Percentiles rank a stretch among this genome's conserved stretches.
Evolutionary conservation across 2,113 vertebrate species (phyloP).

Genomic region (Puntigrus tetrazona): DNA sequence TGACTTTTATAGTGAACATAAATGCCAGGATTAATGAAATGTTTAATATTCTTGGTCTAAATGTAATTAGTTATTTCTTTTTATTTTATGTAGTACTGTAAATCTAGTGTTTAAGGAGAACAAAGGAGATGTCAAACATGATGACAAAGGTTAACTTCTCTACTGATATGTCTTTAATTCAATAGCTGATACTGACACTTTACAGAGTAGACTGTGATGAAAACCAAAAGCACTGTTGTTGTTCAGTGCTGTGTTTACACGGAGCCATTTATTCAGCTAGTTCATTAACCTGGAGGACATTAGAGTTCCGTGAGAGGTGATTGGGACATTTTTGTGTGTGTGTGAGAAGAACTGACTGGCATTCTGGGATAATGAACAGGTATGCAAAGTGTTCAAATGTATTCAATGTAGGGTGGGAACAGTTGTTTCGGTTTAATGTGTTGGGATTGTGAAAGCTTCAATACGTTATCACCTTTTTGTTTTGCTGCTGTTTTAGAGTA

Average conservation of each 20-base stretch:
- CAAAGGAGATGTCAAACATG: neutral
- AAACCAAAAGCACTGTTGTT: neutral
- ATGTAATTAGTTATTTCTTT: neutral
- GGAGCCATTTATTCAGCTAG: constrained; percentile 48
- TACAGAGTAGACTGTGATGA: neutral
- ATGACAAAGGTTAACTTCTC: neutral
- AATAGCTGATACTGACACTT: constrained; percentile 13
- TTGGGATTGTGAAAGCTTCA: neutral
- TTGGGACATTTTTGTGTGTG: constrained; percentile 43
- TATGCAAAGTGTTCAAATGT: constrained; percentile 63
- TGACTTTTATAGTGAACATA: neutral
- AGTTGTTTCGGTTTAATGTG: neutral
- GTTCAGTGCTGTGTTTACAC: constrained; percentile 39
- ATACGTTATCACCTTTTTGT: neutral
- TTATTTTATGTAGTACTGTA: neutral
- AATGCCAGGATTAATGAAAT: neutral
- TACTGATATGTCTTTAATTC: neutral
- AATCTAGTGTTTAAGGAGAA: neutral
- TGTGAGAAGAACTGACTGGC: constrained; percentile 23
- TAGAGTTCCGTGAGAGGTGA: constrained; percentile 40
- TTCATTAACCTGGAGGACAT: constrained; percentile 73
- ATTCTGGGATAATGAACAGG: constrained; percentile 52
- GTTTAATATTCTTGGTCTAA: neutral
- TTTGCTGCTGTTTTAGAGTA: constrained; percentile 40
- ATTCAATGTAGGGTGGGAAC: constrained; percentile 18